These are phyloP conservation scores for Rambutsinella grinnellia DNA, from an alignment of 2,888 invertebrate species.

Conservation along the genomic window DNA sequence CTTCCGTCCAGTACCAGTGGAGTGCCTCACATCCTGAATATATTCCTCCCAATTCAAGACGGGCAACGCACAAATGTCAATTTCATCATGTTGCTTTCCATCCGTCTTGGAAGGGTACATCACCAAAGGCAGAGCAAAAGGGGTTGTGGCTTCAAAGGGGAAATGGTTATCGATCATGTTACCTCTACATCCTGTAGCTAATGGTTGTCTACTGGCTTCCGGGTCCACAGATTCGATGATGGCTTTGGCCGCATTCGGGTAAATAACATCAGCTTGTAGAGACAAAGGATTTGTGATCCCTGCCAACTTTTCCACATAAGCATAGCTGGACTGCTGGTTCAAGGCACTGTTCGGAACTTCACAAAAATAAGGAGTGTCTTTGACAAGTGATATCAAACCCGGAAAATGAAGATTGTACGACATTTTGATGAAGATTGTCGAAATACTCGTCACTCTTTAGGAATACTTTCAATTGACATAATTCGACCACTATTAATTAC, in stretches of 20 bases:
- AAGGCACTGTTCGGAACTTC: not conserved
- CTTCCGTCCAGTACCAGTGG: no score
- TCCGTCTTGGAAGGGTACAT: constrained; percentile 44
- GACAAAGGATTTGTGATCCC: constrained; percentile 40
- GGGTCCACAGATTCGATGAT: not conserved
- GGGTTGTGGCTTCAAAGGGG: constrained; percentile 54
- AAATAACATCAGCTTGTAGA: constrained; percentile 60
- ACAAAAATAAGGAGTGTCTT: not conserved
- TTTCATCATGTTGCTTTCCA: constrained; percentile 27
- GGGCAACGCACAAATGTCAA: constrained; percentile 61
- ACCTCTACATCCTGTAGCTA: constrained; percentile 57
- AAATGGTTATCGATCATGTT: constrained; percentile 60
- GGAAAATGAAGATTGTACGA: constrained; percentile 38
- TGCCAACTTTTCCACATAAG: constrained; percentile 42
- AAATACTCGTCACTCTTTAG: no score
- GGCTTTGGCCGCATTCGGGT: constrained; percentile 56
- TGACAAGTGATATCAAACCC: not conserved
- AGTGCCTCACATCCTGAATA: constrained; percentile 30
- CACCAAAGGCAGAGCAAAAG: constrained; percentile 57
- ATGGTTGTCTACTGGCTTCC: not conserved
- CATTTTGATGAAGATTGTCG: no score
- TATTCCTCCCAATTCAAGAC: constrained; percentile 64
- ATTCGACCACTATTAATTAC: no score
- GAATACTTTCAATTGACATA: no score
- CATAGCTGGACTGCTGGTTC: constrained; percentile 28